Evolutionary conservation across 2,888 invertebrate species (phyloP), one percentile per base, ranked within the genome.

Genomic region (Ommatoiulus sabulosus): DNA sequence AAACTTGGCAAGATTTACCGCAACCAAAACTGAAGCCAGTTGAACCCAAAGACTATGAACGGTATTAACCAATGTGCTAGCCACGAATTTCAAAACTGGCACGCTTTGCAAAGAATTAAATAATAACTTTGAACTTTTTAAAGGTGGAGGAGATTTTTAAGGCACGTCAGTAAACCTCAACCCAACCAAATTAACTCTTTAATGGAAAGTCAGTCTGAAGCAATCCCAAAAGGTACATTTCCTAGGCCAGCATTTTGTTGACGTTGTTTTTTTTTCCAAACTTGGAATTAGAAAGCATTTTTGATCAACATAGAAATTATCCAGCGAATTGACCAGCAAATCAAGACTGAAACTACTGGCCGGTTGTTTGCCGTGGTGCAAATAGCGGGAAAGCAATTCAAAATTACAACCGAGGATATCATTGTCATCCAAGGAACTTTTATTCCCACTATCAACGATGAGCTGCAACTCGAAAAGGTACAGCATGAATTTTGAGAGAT

Each of bases 341-440:
- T 96, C 44, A 93, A 93, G 90, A 93, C 94, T 17, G 93, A 94
- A 72, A 91, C 91, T 48, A 93, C 94, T 15, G 95, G 95, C 6
- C 93, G 96, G 72, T 93, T 95, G 90, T 98, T 97, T 93, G 97
- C 97, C 0, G 94, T 97, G 0, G 94, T 98, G 0, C 96, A 97
- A 91, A 91, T 97, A 24, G 94, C 95, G 89, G 97, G 97, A 15
- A 96, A 96, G 92, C 97, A 97, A 91, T 96, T 95, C 93, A 96
- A 97, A 93, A 94, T 98, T 0, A 97, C 97, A 0, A 94, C 95
- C 89, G 97, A 96, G n/a, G 98, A 98, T 93, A 93, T 97, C 3
- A 94, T 98, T 46, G 94, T 97, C 0, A 93, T 97, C 0, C 96
- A 96, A 93, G 97, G 97, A 0, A 95, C 95, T 91, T 97, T 97